Evolutionary conservation across 1,140 invertebrate genomes (phyloP).

Genomic region (Contarinia nasturtii): DNA sequence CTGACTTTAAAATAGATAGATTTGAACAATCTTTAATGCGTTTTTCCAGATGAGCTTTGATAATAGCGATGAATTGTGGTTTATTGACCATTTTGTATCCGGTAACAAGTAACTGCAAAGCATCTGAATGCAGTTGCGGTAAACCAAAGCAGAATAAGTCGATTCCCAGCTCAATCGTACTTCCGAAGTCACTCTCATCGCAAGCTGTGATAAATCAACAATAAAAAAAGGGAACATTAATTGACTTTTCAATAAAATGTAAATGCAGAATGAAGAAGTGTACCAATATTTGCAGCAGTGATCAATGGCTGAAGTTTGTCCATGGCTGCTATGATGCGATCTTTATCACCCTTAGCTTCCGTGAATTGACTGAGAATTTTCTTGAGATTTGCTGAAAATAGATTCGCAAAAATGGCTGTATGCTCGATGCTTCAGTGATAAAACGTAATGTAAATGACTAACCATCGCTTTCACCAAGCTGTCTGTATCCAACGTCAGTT

Average conservation of each 20-base stretch:
- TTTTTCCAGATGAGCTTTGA: constrained; percentile 42
- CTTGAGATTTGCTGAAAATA: constrained; percentile 37
- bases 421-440: constrained; percentile 1
- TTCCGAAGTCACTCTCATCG: constrained; percentile 89
- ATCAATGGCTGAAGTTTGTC: constrained; percentile 56
- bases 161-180: constrained; percentile 70
- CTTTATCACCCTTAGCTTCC: constrained; percentile 33
- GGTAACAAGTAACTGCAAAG: constrained; percentile 43
- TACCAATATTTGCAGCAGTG: constrained; percentile 57
- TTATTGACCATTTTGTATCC: constrained; percentile 60
- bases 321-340: constrained; percentile 31
- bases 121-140: constrained; percentile 41
- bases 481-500: constrained; percentile 60
- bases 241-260: neutral
- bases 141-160: constrained; percentile 64
- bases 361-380: constrained; percentile 49
- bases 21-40: constrained; percentile 25
- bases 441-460: constrained; percentile 17
- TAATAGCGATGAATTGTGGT: constrained; percentile 52
- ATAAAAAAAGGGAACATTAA: neutral
- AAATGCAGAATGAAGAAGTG: neutral
- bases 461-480: constrained; percentile 53
- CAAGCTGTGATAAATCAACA: constrained; percentile 28
- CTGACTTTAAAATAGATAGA: no score
- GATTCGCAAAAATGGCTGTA: constrained; percentile 8